Evolutionary conservation across 2,113 vertebrate species (phyloP), one percentile per base, ranked within the genome.

Genomic region (Myrmecobius fasciatus): DNA sequence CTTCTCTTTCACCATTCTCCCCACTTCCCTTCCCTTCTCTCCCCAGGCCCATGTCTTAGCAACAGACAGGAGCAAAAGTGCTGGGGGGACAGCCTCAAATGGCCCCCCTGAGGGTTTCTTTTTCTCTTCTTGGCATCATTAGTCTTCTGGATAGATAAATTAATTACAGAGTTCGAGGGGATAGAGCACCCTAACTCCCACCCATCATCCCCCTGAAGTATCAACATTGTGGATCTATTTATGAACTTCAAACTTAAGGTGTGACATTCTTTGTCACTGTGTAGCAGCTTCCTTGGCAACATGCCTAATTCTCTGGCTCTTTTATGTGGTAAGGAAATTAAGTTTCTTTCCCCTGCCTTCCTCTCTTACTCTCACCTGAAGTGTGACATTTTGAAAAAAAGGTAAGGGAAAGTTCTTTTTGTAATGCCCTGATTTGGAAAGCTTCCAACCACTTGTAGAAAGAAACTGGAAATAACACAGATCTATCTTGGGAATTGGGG

Each of bases 251-350:
- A 97, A 97, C 96, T 98, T 95, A 97, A 99, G 99, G 98, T 98
- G 98, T 98, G 98, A 98, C 96, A 96, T 93, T 91, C 93, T 98
- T 98, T 98, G 98, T 99, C 98, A 98, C 98, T 96, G 98, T 97
- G 98, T 99, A 98, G 98, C 96, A 95, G 31, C 97, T 95, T 94
- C 93, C 3, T 97, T 99, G 99, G 99, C 98, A 26, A 95, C 56
- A 54, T 95, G 99, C 99, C 98, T 94, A 97, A 94, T 9, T 89
- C 97, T 98, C 98, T 97, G 96, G 96, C 47, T 93, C 99, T 99
- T 99, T 99, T 96, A 99, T 99, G 99, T 99, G 99, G 98, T 98
- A 90, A 97, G 98, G 98, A 98, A 98, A 98, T 98, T 98, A 97
- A 52, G 97, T 98, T 98, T 96, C 96, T 97, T 94, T 56, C 96